Evolutionary conservation across 2,888 invertebrate genomes (phyloP).

Genomic region (Ormyrus labotus): DNA sequence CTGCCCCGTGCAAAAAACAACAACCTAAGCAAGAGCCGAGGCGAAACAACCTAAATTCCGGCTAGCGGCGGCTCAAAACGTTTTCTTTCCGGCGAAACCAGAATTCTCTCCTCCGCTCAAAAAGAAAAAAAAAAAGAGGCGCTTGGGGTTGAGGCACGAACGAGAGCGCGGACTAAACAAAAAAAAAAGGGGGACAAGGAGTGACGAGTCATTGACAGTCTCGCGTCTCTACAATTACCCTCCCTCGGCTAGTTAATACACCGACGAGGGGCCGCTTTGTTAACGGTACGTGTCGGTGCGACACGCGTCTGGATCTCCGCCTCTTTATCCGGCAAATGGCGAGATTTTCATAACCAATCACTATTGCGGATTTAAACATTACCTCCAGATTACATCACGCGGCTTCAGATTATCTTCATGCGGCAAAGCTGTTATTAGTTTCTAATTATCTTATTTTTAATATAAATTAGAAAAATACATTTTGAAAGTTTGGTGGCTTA

Average conservation of each 20-base stretch:
- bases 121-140: not conserved
- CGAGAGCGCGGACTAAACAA: constrained; percentile 5
- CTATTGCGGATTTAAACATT: too few relatives aligned
- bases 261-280: constrained; percentile 10
- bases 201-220: constrained; percentile 29
- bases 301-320: too few relatives aligned
- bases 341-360: too few relatives aligned
- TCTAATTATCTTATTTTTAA: too few relatives aligned
- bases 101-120: not conserved
- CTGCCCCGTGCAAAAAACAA: too few relatives aligned
- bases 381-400: too few relatives aligned
- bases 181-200: constrained; percentile 10
- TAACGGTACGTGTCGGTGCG: constrained; percentile 2
- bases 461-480: too few relatives aligned
- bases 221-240: constrained; percentile 19
- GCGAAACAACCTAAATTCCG: not conserved
- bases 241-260: constrained; percentile 28
- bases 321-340: too few relatives aligned
- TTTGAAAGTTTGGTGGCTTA: too few relatives aligned
- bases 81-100: not conserved
- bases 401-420: too few relatives aligned
- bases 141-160: constrained; percentile 25
- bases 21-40: not conserved
- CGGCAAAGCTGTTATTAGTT: too few relatives aligned
- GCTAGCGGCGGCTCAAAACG: not conserved